A percentile compares a stretch with the other conserved stretches of the same genome.
These are phyloP conservation scores for Isoperla grammatica DNA, from an alignment of 2,888 invertebrate genomes.

Conservation along the genomic window DNA sequence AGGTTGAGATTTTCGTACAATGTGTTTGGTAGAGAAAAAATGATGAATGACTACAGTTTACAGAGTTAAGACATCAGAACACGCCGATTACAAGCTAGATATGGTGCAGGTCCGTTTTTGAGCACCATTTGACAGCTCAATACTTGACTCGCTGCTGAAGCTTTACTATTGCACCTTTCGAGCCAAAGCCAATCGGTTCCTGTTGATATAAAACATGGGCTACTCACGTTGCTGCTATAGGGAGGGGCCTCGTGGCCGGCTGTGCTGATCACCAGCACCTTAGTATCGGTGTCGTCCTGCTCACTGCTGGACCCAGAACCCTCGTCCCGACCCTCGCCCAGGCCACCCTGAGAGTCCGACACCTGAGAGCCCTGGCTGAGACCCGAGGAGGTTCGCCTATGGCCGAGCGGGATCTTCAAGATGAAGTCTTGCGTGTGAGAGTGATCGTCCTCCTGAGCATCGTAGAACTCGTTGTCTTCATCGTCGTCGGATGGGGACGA, in stretches of 20 bases:
- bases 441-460: slow-evolving; percentile 49
- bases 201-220: no score
- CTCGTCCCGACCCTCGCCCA: slow-evolving; percentile 37
- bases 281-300: slow-evolving; percentile 36
- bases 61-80: no score
- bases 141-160: no score
- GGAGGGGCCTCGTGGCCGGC: not conserved
- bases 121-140: no score
- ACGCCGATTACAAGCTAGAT: no score
- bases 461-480: slow-evolving; percentile 56
- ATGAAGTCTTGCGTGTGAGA: slow-evolving; percentile 39
- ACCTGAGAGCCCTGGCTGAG: slow-evolving; percentile 34
- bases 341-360: slow-evolving; percentile 21
- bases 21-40: no score
- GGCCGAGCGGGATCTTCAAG: slow-evolving; percentile 39
- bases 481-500: slow-evolving; percentile 54
- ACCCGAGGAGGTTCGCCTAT: slow-evolving; percentile 39
- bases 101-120: no score
- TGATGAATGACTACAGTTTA: no score
- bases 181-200: no score
- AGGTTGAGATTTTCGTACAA: no score
- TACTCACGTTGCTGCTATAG: slow-evolving; percentile 1
- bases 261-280: slow-evolving; percentile 30
- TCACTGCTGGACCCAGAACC: slow-evolving; percentile 42
- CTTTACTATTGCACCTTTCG: no score